These are phyloP conservation scores for Trinorchestia longiramus DNA, from an alignment of 1,140 invertebrate species.

Conservation along the genomic window DNA sequence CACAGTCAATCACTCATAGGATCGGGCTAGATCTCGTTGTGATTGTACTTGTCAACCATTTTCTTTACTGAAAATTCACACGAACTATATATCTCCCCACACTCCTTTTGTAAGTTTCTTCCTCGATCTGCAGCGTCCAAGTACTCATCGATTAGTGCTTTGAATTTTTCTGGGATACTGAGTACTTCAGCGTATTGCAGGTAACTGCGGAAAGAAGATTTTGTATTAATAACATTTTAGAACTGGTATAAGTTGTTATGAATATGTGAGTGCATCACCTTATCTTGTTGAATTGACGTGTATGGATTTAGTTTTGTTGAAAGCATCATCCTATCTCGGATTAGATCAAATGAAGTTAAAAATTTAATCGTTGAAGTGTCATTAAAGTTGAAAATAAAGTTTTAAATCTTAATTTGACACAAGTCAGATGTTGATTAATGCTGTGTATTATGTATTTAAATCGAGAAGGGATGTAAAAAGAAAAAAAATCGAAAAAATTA, in stretches of 20 bases:
- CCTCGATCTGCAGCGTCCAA: conserved; percentile 68
- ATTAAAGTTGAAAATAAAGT: neutral
- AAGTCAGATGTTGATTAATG: neutral
- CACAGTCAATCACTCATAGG: neutral
- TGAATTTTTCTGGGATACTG: conserved; percentile 67
- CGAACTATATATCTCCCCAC: conserved; percentile 66
- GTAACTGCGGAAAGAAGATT: conserved; percentile 65
- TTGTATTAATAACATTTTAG: neutral
- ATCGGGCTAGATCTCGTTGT: conserved; percentile 61
- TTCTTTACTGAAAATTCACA: conserved; percentile 69
- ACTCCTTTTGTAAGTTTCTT: conserved; percentile 67
- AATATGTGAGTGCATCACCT: too few species aligned
- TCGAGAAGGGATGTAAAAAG: neutral
- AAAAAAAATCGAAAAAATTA: neutral
- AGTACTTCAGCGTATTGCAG: conserved; percentile 67
- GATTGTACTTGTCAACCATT: conserved; percentile 67
- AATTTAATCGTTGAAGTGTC: neutral
- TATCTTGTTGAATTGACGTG: too few species aligned
- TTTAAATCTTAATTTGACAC: neutral
- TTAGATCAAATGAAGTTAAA: neutral
- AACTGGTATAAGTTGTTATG: neutral
- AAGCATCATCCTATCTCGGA: neutral
- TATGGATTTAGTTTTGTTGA: too few species aligned
- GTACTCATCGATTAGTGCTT: conserved; percentile 67
- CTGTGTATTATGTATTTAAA: neutral